A percentile compares a stretch with the other conserved stretches of the same genome.
These are phyloP conservation scores for Notothenia rossii DNA, from an alignment of 2,113 vertebrate genomes.

Conservation along the genomic window DNA sequence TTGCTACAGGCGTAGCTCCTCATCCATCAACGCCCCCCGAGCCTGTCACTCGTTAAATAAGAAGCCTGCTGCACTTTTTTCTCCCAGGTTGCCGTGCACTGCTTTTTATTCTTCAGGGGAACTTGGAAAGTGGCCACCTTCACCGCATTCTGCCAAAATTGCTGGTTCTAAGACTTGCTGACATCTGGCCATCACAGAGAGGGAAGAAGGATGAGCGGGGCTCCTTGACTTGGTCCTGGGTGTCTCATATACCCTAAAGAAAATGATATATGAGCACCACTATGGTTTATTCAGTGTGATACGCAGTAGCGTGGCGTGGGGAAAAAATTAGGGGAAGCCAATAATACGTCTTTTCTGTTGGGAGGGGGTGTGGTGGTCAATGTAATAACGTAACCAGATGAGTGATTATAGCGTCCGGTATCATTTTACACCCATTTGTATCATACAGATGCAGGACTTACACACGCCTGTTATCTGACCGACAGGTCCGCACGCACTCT, in stretches of 20 bases:
- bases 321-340: too few relatives aligned
- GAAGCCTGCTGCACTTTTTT: constrained; percentile 18
- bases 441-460: too few relatives aligned
- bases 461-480: too few relatives aligned
- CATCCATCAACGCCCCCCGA: not conserved
- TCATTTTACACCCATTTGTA: too few relatives aligned
- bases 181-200: constrained; percentile 32
- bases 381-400: too few relatives aligned
- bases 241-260: not conserved
- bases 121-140: constrained; percentile 1
- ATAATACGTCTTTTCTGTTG: too few relatives aligned
- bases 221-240: not conserved
- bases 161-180: constrained; percentile 42
- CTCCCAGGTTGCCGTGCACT: not conserved
- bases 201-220: not conserved
- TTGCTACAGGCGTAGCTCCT: not conserved
- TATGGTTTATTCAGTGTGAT: not conserved
- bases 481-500: too few relatives aligned
- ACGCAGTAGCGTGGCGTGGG: not conserved
- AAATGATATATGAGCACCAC: not conserved
- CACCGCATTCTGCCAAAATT: constrained; percentile 8
- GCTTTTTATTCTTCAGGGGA: constrained; percentile 23
- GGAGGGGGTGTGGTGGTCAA: too few relatives aligned
- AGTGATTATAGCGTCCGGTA: too few relatives aligned
- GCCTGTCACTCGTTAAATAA: constrained; percentile 29